A percentile compares a stretch with the other conserved stretches of the same genome.
phyloP scores from a whole-genome alignment of 2,888 invertebrate genomes.

The Cecidostiba fungosa region DNA sequence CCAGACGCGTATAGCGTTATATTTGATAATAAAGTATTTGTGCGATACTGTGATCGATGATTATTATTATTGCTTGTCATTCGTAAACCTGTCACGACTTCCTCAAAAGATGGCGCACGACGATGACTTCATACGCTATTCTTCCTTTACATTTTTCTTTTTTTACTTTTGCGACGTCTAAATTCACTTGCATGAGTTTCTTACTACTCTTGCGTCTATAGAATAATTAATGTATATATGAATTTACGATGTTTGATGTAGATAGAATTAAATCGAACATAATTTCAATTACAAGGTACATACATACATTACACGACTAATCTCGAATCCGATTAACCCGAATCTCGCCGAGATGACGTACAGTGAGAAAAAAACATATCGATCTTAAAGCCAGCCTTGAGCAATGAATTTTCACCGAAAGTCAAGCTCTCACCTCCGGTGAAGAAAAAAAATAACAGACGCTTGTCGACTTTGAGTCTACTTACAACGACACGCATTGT shows the following conservation, averaged over 20 bases:
- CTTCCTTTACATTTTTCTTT: background rate
- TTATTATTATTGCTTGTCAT: constrained; percentile 43
- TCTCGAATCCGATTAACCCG: constrained; percentile 29
- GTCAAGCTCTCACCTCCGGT: constrained; percentile 36
- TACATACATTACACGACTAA: background rate
- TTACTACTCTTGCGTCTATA: background rate
- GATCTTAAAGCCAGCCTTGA: constrained; percentile 11
- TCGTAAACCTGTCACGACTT: constrained; percentile 48
- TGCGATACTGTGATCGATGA: constrained; percentile 37
- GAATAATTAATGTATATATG: background rate
- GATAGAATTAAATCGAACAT: background rate
- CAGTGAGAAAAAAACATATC: background rate
- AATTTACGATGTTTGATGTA: background rate
- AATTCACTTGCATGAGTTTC: background rate
- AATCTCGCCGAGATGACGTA: background rate
- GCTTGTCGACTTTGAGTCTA: constrained; percentile 20
- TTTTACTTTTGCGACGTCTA: background rate
- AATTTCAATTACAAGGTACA: background rate
- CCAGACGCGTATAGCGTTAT: constrained; percentile 12
- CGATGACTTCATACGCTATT: constrained; percentile 35
- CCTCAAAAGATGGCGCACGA: constrained; percentile 33
- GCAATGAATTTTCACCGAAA: background rate
- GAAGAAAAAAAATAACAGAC: background rate
- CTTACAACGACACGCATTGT: background rate
- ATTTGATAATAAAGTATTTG: constrained; percentile 45